Evolutionary conservation across 2,113 vertebrate species (phyloP), one percentile per base, ranked within the genome.

Genomic region (Burhinus oedicnemus): DNA sequence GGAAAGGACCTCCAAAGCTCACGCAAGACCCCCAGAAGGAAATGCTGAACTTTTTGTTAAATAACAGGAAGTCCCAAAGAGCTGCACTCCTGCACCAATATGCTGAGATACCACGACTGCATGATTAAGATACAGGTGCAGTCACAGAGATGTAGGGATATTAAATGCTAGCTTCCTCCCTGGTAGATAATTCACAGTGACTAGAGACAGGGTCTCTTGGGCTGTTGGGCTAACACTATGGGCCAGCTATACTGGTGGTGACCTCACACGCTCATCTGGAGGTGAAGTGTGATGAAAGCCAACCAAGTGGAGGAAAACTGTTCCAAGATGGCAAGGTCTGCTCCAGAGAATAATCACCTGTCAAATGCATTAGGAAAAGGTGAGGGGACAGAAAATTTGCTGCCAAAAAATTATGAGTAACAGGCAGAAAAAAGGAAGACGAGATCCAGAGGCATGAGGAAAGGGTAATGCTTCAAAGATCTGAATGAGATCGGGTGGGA

Each of bases 291-390:
- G 77, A 89, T n/a, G 81, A 88, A 95, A 91, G 36, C 19, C 65
- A 93, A 75, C 61, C 81, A 90, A 87, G 81, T 18, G 1, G 64
- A 91, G 42, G 55, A 82, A 94, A 93, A 44, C 42, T 57, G 18
- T 87, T 96, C 83, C 81, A 96, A 40, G 93, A 94, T 77, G 92
- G 90, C 64, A 83, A 80, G 36, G 79, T 87, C 66, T 80, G 89
- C 78, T 77, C 13, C 21, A 93, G 38, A 93, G 85, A 90, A 64
- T 12, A 5, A 32, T 90, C 21, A 66, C 29, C 36, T 77, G 79
- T 80, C 62, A 76, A 77, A 12, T 64, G 65, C 60, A 71, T 60
- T 29, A 94, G 84, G 74, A 82, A 83, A 82, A 91, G 40, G 19
- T 49, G 34, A 82, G 44, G 34, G 60, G 65, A 95, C 29, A 90